Percentiles rank a stretch among this genome's conserved stretches.
Conservation (phyloP, 2,113 vertebrate genomes). For the Phaethon lepturus region DNA sequence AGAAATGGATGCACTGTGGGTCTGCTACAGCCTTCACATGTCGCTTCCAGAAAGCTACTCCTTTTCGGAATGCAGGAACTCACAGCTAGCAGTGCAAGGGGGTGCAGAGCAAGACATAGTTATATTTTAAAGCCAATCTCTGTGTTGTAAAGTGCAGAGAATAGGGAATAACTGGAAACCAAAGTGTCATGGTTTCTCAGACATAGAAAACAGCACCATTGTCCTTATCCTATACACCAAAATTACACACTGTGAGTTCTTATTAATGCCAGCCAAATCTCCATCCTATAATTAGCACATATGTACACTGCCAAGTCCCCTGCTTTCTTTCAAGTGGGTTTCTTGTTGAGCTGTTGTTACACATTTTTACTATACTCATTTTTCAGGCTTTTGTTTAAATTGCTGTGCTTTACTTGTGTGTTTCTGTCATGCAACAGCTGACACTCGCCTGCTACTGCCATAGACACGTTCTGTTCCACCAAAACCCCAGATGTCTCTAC, state of each 20-base stretch:
- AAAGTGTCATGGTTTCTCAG: not conserved
- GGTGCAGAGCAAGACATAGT: not conserved
- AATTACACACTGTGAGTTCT: not conserved
- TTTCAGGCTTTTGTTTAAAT: not conserved
- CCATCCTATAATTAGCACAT: not conserved
- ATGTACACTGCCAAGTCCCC: not conserved
- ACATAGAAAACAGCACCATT: not conserved
- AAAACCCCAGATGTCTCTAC: not conserved
- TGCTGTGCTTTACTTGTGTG: not conserved
- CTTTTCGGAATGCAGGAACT: not conserved
- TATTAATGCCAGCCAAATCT: not conserved
- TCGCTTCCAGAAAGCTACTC: fast-evolving
- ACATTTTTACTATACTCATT: not conserved
- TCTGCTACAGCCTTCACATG: not conserved
- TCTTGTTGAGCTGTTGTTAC: conserved; percentile 1
- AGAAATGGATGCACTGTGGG: fast-evolving
- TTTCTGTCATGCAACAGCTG: not conserved
- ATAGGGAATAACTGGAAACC: not conserved
- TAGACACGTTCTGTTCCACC: not conserved
- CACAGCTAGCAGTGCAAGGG: not conserved
- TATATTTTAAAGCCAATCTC: not conserved
- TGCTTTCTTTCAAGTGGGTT: not conserved
- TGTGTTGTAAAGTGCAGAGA: not conserved
- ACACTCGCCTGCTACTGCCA: not conserved
- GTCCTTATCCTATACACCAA: not conserved